Evolutionary conservation across 2,888 invertebrate genomes (phyloP).

Genomic region (Psylliodes chrysocephalus): DNA sequence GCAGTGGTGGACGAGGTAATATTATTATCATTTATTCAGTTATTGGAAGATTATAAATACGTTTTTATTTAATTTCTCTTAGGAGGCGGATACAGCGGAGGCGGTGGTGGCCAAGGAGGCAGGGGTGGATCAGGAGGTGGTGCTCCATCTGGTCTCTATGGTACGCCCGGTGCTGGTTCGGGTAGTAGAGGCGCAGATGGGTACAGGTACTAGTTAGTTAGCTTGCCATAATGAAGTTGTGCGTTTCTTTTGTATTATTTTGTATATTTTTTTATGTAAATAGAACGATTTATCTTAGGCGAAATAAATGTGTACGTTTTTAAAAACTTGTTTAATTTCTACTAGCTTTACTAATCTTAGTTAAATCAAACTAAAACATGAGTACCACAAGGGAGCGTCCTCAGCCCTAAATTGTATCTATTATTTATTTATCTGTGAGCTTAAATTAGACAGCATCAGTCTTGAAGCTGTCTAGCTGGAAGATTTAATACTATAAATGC

Average conservation of each 20-base stretch:
- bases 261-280: conserved; percentile 37
- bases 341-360: not conserved
- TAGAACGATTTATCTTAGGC: conserved; percentile 38
- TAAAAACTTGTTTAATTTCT: conserved; percentile 23
- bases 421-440: too few species aligned
- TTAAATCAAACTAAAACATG: too few species aligned
- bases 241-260: conserved; percentile 14
- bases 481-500: too few species aligned
- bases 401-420: too few species aligned
- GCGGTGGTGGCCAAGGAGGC: conserved; percentile 16
- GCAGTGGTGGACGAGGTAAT: conserved; percentile 15
- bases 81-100: not conserved
- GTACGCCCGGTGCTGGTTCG: conserved; percentile 41
- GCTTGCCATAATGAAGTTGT: conserved; percentile 37
- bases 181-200: conserved; percentile 47
- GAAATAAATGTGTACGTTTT: conserved; percentile 38
- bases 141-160: conserved; percentile 35
- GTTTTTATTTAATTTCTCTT: too few species aligned
- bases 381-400: too few species aligned
- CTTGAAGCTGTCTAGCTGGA: too few species aligned
- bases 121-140: conserved; percentile 32
- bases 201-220: conserved; percentile 49
- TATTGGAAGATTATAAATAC: too few species aligned
- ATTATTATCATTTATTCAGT: too few species aligned
- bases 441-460: too few species aligned